Evolutionary conservation across 2,888 invertebrate species (phyloP).

Genomic region (Tineola bisselliella): DNA sequence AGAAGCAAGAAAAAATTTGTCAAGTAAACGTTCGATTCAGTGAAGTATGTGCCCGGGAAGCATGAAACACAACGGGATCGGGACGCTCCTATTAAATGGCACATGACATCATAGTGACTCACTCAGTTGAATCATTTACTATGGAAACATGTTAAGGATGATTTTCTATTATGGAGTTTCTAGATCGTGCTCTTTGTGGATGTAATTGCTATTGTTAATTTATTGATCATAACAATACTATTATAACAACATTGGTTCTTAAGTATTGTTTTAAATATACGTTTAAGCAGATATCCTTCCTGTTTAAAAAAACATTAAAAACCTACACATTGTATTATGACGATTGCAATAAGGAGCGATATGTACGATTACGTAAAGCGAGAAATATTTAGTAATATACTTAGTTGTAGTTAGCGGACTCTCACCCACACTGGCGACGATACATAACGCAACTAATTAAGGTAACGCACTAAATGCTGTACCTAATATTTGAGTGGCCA

Average conservation of each 20-base stretch:
- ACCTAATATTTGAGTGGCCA: conserved; percentile 24
- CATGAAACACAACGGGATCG: conserved; percentile 18
- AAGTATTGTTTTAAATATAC: no score
- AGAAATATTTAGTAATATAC: background rate
- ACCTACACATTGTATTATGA: no score
- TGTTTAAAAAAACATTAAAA: no score
- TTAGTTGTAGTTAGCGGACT: conserved; percentile 26
- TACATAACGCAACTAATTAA: conserved; percentile 8
- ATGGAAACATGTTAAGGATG: background rate
- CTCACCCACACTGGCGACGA: conserved; percentile 43
- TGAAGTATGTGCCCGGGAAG: background rate
- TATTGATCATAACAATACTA: no score
- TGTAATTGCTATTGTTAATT: no score
- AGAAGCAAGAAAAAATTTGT: no score
- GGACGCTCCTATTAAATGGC: conserved; percentile 51
- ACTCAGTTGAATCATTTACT: conserved; percentile 22
- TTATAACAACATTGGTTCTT: no score
- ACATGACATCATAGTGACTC: conserved; percentile 62
- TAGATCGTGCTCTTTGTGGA: no score
- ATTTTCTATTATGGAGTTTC: no score
- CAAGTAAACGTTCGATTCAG: no score
- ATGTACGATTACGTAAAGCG: background rate
- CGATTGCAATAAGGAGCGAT: no score
- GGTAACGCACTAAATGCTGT: background rate
- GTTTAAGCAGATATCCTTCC: no score